A percentile compares a stretch with the other conserved stretches of the same genome.
Evolutionary conservation across 2,113 vertebrate genomes (phyloP).

Genomic region (Mionectes macconnelli): DNA sequence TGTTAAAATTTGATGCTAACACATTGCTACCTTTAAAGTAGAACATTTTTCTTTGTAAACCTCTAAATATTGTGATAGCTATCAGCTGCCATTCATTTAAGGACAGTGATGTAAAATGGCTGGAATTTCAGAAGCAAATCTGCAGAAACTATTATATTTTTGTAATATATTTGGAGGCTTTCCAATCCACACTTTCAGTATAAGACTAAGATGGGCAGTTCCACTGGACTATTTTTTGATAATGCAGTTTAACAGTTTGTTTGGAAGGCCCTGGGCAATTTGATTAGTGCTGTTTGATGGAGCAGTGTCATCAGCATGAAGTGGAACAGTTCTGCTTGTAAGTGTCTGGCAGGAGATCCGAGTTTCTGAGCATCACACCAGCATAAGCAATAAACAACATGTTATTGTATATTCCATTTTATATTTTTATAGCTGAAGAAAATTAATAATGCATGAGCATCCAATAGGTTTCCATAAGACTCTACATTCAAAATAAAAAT

Average conservation of each 20-base stretch:
- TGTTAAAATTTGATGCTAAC: constrained; percentile 44
- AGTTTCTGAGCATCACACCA: constrained; percentile 57
- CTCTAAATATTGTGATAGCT: constrained; percentile 62
- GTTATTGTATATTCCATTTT: constrained; percentile 69
- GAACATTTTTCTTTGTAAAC: constrained; percentile 52
- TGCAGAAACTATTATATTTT: constrained; percentile 29
- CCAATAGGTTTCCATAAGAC: constrained; percentile 59
- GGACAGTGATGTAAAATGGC: constrained; percentile 55
- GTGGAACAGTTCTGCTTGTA: constrained; percentile 66
- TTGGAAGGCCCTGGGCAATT: constrained; percentile 71
- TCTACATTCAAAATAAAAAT: constrained; percentile 54
- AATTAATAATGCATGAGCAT: constrained; percentile 74
- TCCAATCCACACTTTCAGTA: constrained; percentile 56
- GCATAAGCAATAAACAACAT: constrained; percentile 69
- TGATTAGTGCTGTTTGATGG: constrained; percentile 61
- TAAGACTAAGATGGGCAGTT: constrained; percentile 55
- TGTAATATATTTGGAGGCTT: constrained; percentile 45
- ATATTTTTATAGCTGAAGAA: constrained; percentile 62
- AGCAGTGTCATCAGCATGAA: constrained; percentile 58
- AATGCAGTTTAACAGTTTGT: constrained; percentile 64
- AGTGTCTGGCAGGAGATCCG: constrained; percentile 63
- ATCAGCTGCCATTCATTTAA: constrained; percentile 45
- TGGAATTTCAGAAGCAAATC: constrained; percentile 52
- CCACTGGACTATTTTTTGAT: constrained; percentile 59
- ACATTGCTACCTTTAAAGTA: constrained; percentile 38